Evolutionary conservation across 2,113 vertebrate species (phyloP).

Genomic region (Athene cunicularia): DNA sequence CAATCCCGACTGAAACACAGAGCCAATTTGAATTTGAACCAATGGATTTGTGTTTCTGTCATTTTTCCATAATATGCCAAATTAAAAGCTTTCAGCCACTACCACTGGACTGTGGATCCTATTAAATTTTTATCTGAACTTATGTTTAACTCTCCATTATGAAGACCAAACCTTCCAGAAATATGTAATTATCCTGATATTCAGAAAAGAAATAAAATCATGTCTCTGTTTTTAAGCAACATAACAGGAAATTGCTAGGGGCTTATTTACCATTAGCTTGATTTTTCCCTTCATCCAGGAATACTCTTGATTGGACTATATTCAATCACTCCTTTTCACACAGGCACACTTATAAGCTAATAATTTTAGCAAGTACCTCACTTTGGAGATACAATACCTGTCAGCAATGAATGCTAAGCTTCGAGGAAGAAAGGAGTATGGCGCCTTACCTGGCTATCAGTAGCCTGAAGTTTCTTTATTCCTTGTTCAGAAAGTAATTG

Average conservation of each 20-base stretch:
- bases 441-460: neutral
- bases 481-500: neutral
- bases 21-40: neutral
- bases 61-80: neutral
- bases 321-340: neutral
- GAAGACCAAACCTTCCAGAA: neutral
- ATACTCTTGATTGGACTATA: neutral
- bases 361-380: neutral
- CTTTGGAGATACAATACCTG: fast-evolving
- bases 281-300: neutral
- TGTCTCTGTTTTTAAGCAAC: neutral
- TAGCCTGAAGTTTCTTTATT: neutral
- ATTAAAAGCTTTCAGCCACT: neutral
- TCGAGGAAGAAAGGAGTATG: neutral
- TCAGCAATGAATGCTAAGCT: neutral
- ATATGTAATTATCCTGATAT: neutral
- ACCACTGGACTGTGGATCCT: neutral
- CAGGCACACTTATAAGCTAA: neutral
- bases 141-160: neutral
- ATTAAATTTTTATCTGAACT: neutral
- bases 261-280: neutral
- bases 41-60: neutral
- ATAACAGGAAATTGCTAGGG: neutral
- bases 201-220: neutral
- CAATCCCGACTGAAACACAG: neutral